Evolutionary conservation across 1,140 invertebrate species (phyloP), one percentile per base, ranked within the genome.

Genomic region (Drosophila pruinosa): DNA sequence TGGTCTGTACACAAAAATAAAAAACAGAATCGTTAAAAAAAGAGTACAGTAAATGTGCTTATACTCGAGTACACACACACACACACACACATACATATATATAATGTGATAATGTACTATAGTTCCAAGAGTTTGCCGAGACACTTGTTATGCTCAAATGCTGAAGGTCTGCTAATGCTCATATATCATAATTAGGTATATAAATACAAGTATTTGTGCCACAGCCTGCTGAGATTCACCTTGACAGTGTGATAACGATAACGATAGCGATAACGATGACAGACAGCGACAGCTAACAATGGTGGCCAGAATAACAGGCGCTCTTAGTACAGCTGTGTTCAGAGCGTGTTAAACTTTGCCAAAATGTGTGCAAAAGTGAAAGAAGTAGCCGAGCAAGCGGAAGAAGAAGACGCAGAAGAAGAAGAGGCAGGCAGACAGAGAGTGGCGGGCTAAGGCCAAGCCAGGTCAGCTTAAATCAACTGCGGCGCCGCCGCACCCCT

Each of bases 171-270:
- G 12, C 43, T 26, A 47, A 47, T 53, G 50, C 28, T 36, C 50
- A 53, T 53, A 53, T 53, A 53, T 53, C 50, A 53, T 53, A 53
- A 53, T 53, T 36, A 53, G 8, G n/a, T 31, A 57, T 70, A 58
- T 36, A 69, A 56, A 28, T 7, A 28, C 26, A 56, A 72, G 57
- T 21, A 48, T 64, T 54, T 31, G n/a, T 62, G 34, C 62, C 57
- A 47, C 26, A 28, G 2, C n/a, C n/a, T n/a, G 31, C 31, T 4
- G 36, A 72, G 67, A 74, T 65, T 74, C 72, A 74, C 72, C 72
- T 74, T 74, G 72, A 71, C 72, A 71, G 47, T 74, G 67, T 56
- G 72, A 70, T 70, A 74, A 31, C 26, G 47, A 47, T 43, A 54
- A 54, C 15, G 22, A 39, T 43, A 36, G 3, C 38, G 54, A 45